Percentiles rank a stretch among this genome's conserved stretches.
These are phyloP conservation scores for Syrrhaptes paradoxus DNA, from an alignment of 2,113 vertebrate species.

Conservation along the genomic window DNA sequence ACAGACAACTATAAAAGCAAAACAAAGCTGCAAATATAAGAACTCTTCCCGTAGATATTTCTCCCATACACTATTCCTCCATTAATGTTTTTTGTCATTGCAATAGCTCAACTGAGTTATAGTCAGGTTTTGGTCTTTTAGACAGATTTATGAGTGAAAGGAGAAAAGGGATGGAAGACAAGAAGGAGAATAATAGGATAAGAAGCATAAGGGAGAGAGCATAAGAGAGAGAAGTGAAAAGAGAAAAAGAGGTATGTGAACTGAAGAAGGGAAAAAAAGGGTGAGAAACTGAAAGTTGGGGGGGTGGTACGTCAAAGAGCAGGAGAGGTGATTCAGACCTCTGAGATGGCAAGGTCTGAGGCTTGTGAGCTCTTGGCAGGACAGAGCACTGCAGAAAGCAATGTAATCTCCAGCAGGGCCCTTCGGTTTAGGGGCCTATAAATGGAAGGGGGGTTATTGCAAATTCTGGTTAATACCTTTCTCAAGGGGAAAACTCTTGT, in stretches of 20 bases:
- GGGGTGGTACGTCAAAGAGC: not conserved
- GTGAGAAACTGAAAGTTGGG: not conserved
- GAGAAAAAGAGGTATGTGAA: not conserved
- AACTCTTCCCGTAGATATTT: not conserved
- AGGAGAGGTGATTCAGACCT: not conserved
- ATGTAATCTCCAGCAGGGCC: not conserved
- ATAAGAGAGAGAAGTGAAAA: not conserved
- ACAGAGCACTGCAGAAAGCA: conserved; percentile 16
- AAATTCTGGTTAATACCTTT: conserved; percentile 66
- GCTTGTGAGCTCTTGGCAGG: not conserved
- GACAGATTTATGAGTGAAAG: not conserved
- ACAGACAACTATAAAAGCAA: not conserved
- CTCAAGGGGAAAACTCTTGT: conserved; percentile 57
- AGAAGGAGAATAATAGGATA: not conserved
- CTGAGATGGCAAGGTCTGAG: not conserved
- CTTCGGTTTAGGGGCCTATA: conserved; percentile 60
- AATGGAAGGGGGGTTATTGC: conserved; percentile 53
- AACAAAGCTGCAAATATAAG: not conserved
- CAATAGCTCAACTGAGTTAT: not conserved
- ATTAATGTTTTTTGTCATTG: not conserved
- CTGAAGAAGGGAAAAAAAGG: not conserved
- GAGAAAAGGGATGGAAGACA: not conserved
- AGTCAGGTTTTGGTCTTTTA: not conserved
- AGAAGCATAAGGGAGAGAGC: not conserved
- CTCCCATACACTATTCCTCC: not conserved